Conservation (phyloP, 2,797 vertebrate species). For the Momotus momota region DNA sequence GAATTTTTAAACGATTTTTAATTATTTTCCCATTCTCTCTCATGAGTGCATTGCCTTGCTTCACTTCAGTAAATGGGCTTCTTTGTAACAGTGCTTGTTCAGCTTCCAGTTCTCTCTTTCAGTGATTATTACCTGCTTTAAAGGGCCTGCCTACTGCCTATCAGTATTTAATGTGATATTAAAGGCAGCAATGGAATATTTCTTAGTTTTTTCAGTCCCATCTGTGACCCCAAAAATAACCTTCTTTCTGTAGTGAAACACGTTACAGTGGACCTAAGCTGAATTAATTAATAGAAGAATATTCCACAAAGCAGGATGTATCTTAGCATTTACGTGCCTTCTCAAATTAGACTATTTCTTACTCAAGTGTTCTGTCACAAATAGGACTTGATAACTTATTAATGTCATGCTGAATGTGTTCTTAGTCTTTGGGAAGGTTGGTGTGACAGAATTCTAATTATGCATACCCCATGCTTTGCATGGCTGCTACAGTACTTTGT, state of each 20-base stretch:
- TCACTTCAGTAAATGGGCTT: background rate
- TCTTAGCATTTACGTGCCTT: background rate
- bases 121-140: background rate
- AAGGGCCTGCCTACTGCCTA: background rate
- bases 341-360: background rate
- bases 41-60: background rate
- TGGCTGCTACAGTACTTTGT: background rate
- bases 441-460: background rate
- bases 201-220: background rate
- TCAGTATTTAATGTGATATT: background rate
- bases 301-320: background rate
- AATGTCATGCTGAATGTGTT: background rate
- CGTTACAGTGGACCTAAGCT: background rate
- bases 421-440: background rate
- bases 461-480: background rate
- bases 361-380: background rate
- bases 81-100: background rate
- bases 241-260: background rate
- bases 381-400: background rate
- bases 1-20: background rate
- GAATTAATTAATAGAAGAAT: background rate
- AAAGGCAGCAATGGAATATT: background rate
- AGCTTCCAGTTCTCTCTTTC: background rate
- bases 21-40: background rate
- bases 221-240: background rate